Evolutionary conservation across 2,888 invertebrate species (phyloP).

Genomic region (Dermolepida albohirtum): DNA sequence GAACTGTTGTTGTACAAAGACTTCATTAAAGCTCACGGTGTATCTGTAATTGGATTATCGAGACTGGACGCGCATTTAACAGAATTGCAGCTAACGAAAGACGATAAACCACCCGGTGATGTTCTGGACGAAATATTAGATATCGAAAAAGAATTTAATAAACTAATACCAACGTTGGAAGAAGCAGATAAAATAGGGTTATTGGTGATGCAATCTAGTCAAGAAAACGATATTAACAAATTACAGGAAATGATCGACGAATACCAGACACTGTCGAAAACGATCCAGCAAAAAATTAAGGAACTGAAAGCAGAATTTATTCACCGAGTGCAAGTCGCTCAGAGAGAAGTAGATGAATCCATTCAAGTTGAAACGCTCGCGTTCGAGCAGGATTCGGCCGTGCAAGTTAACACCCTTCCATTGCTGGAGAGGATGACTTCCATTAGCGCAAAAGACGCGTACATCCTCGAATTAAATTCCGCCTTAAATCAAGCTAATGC

Average conservation of each 20-base stretch:
- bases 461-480: constrained; percentile 78
- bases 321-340: constrained; percentile 55
- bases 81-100: constrained; percentile 68
- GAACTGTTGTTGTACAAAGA: constrained; percentile 74
- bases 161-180: constrained; percentile 67
- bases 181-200: constrained; percentile 73
- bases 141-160: constrained; percentile 70
- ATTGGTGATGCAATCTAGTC: constrained; percentile 70
- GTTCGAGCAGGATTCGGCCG: constrained; percentile 81
- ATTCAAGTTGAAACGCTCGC: constrained; percentile 80
- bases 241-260: constrained; percentile 74
- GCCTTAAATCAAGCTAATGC: constrained; percentile 79
- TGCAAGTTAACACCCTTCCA: constrained; percentile 85
- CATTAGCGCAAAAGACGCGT: constrained; percentile 85
- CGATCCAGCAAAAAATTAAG: constrained; percentile 69
- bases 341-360: constrained; percentile 68
- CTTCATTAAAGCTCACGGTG: constrained; percentile 78
- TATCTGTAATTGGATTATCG: constrained; percentile 77
- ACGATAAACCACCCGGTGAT: constrained; percentile 5
- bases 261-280: constrained; percentile 74
- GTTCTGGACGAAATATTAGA: constrained; percentile 54
- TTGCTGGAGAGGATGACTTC: constrained; percentile 73
- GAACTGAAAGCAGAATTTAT: constrained; percentile 64
- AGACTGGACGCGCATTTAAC: constrained; percentile 80
- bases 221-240: constrained; percentile 68